These are phyloP conservation scores for Meloidogyne chitwoodi DNA, from an alignment of 1,140 invertebrate species.

Conservation along the genomic window DNA sequence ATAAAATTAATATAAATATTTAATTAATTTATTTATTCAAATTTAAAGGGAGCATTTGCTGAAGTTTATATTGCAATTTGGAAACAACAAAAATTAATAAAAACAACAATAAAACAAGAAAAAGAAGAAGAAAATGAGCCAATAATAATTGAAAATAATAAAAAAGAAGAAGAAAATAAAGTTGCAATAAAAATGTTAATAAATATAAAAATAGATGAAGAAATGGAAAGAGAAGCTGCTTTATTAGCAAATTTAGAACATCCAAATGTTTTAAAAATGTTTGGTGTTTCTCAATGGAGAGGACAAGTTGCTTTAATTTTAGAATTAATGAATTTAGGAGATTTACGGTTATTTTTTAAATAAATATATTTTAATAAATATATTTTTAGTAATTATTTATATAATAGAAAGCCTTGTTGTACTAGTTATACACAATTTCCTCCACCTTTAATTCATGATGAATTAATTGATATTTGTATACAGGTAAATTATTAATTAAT, in stretches of 20 bases:
- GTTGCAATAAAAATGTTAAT: slow-evolving; percentile 44
- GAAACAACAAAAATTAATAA: slow-evolving; percentile 1
- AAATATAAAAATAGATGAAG: slow-evolving; percentile 30
- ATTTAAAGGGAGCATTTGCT: slow-evolving; percentile 35
- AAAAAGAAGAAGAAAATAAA: not conserved
- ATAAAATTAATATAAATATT: no score
- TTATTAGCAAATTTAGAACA: slow-evolving; percentile 37
- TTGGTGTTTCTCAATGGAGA: slow-evolving; percentile 29
- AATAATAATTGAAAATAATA: not conserved
- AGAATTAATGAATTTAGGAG: slow-evolving; percentile 43
- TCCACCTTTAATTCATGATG: slow-evolving; percentile 27
- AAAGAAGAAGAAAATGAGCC: not conserved
- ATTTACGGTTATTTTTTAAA: slow-evolving; percentile 17
- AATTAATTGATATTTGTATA: slow-evolving; percentile 39
- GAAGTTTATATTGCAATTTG: slow-evolving; percentile 42
- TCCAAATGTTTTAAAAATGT: slow-evolving; percentile 41
- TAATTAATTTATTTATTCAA: not conserved
- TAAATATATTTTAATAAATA: not conserved
- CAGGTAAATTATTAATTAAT: slow-evolving; percentile 23
- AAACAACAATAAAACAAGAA: not conserved
- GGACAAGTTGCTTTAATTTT: slow-evolving; percentile 34
- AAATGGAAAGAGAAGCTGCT: slow-evolving; percentile 50
- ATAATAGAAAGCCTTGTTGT: slow-evolving; percentile 24
- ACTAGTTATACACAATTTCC: slow-evolving; percentile 47
- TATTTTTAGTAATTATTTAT: slow-evolving; percentile 33